Base-by-base conservation (phyloP, 2,888 invertebrate species). In the Cantharis rufa region DNA sequence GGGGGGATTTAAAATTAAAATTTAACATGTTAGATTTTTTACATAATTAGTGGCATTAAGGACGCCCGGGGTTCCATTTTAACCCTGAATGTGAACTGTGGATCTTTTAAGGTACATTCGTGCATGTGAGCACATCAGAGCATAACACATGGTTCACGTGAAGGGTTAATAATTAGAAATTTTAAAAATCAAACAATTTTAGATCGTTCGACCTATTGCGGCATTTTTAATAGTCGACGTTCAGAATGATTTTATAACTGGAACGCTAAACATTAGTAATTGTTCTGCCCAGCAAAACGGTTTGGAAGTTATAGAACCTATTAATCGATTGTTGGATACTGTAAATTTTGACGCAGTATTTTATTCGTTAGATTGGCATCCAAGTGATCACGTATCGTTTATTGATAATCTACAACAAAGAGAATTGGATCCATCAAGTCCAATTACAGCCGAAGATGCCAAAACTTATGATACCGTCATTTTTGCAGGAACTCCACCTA, bases 341-440 rank as follows among this genome's bases (percentile, higher is more conserved):
- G 93, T 96, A 10, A 91, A 92, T 73, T 98, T 98, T 88, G 95
- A 97, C 89, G 92, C 93, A 27, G 93, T 97, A 66, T 96, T 96
- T 88, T 99, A 98, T 89, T 96, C 98, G 0, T 90, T 96, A 83
- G 99, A 99, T 90, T 99, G 98, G 98, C 99, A 99, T 90, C 98
- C 98, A 0, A 93, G 93, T 62, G 94, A 98, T 89, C 98, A 98
- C 89, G 96, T 98, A 61, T 98, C 98, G 9, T 99, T 99, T 89
- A 94, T 97, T 82, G 98, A 98, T 87, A 98, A 98, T 88, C 92
- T 97, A 75, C 91, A 92, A 79, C 90, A 93, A 88, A 89, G 96
- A 0, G 92, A 94, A 78, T 88, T 96, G 74, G 93, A 96, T 85
- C 90, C 92, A 9, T 91, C 92, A 1, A 94, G 94, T 82, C 91